Percentiles rank a stretch among this genome's conserved stretches.
These are phyloP conservation scores for Bombylius discolor DNA, from an alignment of 2,888 invertebrate species.

Conservation along the genomic window DNA sequence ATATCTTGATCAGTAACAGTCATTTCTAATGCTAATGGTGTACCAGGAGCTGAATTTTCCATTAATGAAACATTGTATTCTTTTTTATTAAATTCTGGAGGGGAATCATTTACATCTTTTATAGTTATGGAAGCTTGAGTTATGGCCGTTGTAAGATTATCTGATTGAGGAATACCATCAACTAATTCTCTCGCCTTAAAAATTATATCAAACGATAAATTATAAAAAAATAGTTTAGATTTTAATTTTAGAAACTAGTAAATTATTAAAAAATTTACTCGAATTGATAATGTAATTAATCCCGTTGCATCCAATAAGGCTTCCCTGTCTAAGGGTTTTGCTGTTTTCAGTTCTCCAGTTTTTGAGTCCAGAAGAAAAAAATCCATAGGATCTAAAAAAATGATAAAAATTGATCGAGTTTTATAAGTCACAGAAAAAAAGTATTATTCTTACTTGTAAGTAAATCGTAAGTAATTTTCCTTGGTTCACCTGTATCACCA, in stretches of 20 bases:
- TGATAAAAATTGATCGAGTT: neutral
- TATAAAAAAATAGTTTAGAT: neutral
- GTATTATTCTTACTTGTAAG: slow-evolving; percentile 48
- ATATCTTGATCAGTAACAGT: slow-evolving; percentile 75
- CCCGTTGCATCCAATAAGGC: slow-evolving; percentile 67
- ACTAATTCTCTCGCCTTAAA: slow-evolving; percentile 64
- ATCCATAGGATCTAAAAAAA: slow-evolving; percentile 62
- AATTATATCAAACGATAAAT: neutral
- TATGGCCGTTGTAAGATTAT: slow-evolving; percentile 52
- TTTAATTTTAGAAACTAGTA: no score
- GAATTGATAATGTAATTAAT: slow-evolving; percentile 60
- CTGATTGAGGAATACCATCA: slow-evolving; percentile 54
- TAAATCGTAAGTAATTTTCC: slow-evolving; percentile 64
- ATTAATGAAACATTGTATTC: slow-evolving; percentile 71
- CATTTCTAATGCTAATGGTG: slow-evolving; percentile 73
- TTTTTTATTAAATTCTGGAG: slow-evolving; percentile 67
- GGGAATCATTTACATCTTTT: slow-evolving; percentile 79
- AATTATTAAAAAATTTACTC: slow-evolving; percentile 38
- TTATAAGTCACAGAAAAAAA: neutral
- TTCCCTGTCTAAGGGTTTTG: slow-evolving; percentile 74
- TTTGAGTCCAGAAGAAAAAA: slow-evolving; percentile 69
- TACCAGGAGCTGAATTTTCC: slow-evolving; percentile 70
- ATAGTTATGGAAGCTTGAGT: slow-evolving; percentile 71
- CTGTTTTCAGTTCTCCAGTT: slow-evolving; percentile 70
- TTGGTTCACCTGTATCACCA: slow-evolving; percentile 70